A percentile compares a stretch with the other conserved stretches of the same genome.
These are phyloP conservation scores for Pyrgus malvae DNA, from an alignment of 2,888 invertebrate genomes.

Conservation along the genomic window DNA sequence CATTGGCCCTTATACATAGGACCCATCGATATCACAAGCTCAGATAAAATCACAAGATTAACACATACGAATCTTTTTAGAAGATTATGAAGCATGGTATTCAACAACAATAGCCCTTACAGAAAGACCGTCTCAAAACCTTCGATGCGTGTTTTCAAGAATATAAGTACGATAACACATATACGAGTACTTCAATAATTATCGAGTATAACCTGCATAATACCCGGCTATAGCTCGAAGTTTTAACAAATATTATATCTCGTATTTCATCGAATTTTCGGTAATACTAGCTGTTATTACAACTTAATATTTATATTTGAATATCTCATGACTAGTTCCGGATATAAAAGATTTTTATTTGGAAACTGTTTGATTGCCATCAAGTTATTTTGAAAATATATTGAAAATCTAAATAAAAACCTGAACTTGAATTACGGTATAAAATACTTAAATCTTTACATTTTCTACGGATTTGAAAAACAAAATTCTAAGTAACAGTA, in stretches of 20 bases:
- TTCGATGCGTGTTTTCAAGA: constrained; percentile 9
- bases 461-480: no score
- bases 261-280: constrained; percentile 3
- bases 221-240: constrained; percentile 7
- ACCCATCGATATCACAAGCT: no score
- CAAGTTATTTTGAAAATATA: no score
- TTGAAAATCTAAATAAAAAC: no score
- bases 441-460: no score
- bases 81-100: background rate
- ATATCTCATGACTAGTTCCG: background rate
- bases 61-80: no score
- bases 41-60: no score
- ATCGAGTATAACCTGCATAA: constrained; percentile 3
- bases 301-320: background rate
- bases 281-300: background rate
- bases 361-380: no score
- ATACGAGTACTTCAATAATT: constrained; percentile 13
- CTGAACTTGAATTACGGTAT: no score
- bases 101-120: background rate
- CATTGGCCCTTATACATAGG: no score
- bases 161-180: constrained; percentile 19
- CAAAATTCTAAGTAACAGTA: no score
- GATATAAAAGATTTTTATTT: no score
- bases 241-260: constrained; percentile 12
- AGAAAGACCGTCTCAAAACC: background rate